phyloP scores from a whole-genome alignment of 1,140 invertebrate genomes.

The Conopomorpha cramerella region DNA sequence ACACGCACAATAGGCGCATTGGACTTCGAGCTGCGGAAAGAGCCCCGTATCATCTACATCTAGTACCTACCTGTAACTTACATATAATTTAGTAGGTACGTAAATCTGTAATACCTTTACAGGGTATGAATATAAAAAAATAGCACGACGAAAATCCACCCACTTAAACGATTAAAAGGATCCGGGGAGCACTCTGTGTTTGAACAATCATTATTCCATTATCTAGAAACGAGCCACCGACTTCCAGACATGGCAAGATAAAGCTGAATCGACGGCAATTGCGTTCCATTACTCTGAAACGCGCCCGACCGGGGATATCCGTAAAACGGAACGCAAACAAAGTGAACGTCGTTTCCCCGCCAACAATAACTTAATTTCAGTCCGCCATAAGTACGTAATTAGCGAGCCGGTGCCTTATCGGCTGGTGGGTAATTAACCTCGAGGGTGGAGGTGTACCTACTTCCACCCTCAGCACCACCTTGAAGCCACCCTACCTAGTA shows the following conservation, averaged over 20 bases:
- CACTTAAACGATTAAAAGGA: slow-evolving; percentile 48
- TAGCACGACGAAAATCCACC: too few relatives aligned
- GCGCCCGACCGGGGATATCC: slow-evolving; percentile 40
- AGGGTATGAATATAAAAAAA: too few relatives aligned
- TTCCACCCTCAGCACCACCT: slow-evolving; percentile 21
- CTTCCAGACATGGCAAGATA: slow-evolving; percentile 46
- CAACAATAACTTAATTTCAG: slow-evolving; percentile 60
- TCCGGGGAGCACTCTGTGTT: slow-evolving; percentile 22
- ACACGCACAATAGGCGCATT: too few relatives aligned
- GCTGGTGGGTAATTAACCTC: slow-evolving; percentile 58
- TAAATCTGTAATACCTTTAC: too few relatives aligned
- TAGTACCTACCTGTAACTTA: too few relatives aligned
- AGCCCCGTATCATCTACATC: too few relatives aligned
- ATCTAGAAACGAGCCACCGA: slow-evolving; percentile 27
- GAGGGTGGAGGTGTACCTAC: slow-evolving; percentile 22
- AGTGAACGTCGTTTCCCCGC: slow-evolving; percentile 50
- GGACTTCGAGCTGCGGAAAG: too few relatives aligned
- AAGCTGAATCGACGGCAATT: slow-evolving; percentile 48
- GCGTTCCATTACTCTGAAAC: slow-evolving; percentile 47
- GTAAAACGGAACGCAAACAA: slow-evolving; percentile 57
- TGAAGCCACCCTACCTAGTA: slow-evolving; percentile 49
- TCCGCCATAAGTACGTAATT: slow-evolving; percentile 60
- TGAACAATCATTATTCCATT: slow-evolving; percentile 50
- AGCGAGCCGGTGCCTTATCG: slow-evolving; percentile 58
- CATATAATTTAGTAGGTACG: too few relatives aligned